A percentile compares a stretch with the other conserved stretches of the same genome.
Conservation (phyloP, 2,888 invertebrate genomes). For the Tortricodes alternella region DNA sequence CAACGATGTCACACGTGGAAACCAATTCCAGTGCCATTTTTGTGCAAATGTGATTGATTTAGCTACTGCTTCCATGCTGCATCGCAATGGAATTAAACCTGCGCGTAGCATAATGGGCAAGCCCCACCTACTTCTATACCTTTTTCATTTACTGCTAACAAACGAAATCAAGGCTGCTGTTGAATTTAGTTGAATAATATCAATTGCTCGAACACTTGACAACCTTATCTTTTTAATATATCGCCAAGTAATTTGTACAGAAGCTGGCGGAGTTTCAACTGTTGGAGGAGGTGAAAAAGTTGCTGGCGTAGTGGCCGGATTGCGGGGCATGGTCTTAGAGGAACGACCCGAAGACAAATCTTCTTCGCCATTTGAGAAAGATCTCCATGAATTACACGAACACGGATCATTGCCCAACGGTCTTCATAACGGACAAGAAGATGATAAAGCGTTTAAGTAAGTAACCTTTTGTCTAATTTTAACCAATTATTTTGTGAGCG, state of each 20-base stretch:
- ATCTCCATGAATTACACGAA: constrained; percentile 73
- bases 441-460: constrained; percentile 95
- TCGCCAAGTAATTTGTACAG: constrained; percentile 33
- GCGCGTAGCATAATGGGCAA: too few species aligned
- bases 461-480: constrained; percentile 57
- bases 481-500: not conserved
- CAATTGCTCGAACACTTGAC: too few species aligned
- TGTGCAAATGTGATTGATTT: too few species aligned
- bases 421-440: constrained; percentile 86
- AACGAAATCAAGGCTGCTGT: too few species aligned
- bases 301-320: constrained; percentile 69
- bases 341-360: constrained; percentile 74
- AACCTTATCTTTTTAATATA: too few species aligned
- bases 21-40: too few species aligned
- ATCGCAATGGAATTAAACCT: too few species aligned
- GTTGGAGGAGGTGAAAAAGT: constrained; percentile 69
- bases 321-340: constrained; percentile 74
- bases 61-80: too few species aligned
- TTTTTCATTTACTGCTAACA: too few species aligned
- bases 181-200: too few species aligned
- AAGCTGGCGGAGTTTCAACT: constrained; percentile 60
- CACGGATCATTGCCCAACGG: constrained; percentile 82
- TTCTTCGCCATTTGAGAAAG: constrained; percentile 75
- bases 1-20: too few species aligned
- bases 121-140: too few species aligned